Conservation (phyloP, 2,113 vertebrate genomes). For the Rhegmatorhina hoffmannsi region DNA sequence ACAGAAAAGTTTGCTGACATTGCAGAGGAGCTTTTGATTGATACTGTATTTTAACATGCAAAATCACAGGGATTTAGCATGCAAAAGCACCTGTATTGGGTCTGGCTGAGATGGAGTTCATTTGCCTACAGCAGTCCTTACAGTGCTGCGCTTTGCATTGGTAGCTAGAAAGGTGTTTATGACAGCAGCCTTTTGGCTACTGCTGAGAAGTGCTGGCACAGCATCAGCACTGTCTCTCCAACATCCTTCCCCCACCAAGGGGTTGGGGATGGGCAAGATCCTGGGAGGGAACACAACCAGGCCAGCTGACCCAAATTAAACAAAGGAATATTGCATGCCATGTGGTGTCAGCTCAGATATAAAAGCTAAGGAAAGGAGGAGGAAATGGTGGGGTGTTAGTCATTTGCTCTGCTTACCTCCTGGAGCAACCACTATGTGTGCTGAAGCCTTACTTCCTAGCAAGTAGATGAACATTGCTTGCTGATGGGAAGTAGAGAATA, state of each 20-base stretch:
- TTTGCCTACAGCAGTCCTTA: not conserved
- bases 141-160: not conserved
- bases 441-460: not conserved
- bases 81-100: not conserved
- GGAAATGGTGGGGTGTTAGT: not conserved
- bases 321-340: not conserved
- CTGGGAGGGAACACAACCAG: not conserved
- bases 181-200: not conserved
- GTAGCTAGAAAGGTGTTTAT: not conserved
- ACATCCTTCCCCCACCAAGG: not conserved
- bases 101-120: not conserved
- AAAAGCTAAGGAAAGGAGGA: not conserved
- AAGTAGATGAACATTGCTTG: not conserved
- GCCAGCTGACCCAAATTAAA: not conserved
- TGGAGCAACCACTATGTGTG: not conserved
- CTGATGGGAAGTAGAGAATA: not conserved
- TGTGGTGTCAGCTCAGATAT: not conserved
- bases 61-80: not conserved
- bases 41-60: conserved; percentile 52
- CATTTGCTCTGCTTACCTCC: not conserved
- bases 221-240: not conserved
- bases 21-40: conserved; percentile 24
- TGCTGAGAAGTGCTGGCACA: not conserved
- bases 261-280: not conserved
- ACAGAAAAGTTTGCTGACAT: conserved; percentile 47